These are phyloP conservation scores for Aproaerema taeniolella DNA, from an alignment of 2,888 invertebrate species.

Conservation along the genomic window DNA sequence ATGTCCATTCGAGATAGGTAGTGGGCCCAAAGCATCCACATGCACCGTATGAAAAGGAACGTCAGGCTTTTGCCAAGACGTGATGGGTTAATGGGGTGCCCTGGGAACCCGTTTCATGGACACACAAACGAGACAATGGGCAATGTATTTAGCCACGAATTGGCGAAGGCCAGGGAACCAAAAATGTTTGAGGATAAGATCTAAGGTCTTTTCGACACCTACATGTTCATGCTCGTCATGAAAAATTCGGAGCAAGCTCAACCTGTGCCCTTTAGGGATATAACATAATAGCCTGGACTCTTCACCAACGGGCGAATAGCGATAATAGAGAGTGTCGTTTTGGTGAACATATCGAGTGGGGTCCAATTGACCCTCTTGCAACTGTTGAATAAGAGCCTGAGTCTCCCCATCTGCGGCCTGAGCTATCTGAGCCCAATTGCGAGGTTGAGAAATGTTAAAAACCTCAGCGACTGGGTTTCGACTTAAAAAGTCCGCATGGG, in stretches of 20 bases:
- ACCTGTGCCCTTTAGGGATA: slow-evolving; percentile 20
- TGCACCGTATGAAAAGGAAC: slow-evolving; percentile 13
- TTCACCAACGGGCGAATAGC: slow-evolving; percentile 14
- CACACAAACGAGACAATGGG: slow-evolving; percentile 6
- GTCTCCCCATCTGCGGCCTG: slow-evolving; percentile 18
- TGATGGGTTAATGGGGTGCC: slow-evolving; percentile 3
- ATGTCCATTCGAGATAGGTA: slow-evolving; percentile 17
- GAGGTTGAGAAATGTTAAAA: slow-evolving; percentile 8
- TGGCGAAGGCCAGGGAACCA: slow-evolving; percentile 15
- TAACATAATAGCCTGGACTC: slow-evolving; percentile 14
- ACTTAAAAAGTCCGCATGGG: slow-evolving; percentile 8
- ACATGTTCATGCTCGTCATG: slow-evolving; percentile 17
- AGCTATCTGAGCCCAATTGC: slow-evolving; percentile 21
- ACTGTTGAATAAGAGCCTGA: slow-evolving; percentile 11
- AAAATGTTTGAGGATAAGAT: slow-evolving; percentile 13
- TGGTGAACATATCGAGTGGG: slow-evolving; percentile 9
- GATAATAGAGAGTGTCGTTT: slow-evolving; percentile 17
- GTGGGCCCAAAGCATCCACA: slow-evolving; percentile 15
- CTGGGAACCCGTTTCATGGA: slow-evolving; percentile 6
- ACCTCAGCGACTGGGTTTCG: slow-evolving; percentile 8
- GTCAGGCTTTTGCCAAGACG: slow-evolving; percentile 10
- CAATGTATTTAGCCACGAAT: slow-evolving; percentile 10
- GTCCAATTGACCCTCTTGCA: slow-evolving; percentile 16
- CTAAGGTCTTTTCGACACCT: slow-evolving; percentile 12
- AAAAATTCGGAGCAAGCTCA: slow-evolving; percentile 19